Conservation (phyloP, 2,113 vertebrate genomes). For the Eupsittula cactorum region DNA sequence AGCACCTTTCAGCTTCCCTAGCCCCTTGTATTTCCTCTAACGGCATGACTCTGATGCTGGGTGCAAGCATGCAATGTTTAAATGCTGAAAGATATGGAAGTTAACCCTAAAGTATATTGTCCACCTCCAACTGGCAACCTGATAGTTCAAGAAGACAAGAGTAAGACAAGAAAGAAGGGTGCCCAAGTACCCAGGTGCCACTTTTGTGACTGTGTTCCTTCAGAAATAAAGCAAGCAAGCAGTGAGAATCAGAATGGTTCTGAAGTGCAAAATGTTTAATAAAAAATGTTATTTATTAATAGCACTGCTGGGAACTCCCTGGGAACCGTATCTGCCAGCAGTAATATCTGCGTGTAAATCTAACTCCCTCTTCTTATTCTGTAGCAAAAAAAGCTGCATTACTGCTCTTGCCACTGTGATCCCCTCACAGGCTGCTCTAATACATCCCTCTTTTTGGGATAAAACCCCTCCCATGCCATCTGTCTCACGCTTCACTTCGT, state of each 20-base stretch:
- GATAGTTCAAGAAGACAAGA: not conserved
- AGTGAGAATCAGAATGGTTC: not conserved
- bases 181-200: not conserved
- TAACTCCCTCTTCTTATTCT: not conserved
- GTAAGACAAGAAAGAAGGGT: not conserved
- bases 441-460: not conserved
- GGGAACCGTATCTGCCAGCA: not conserved
- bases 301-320: not conserved
- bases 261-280: not conserved
- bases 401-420: not conserved
- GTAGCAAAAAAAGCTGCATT: not conserved
- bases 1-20: not conserved
- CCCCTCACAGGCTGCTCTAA: not conserved
- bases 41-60: not conserved
- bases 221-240: not conserved
- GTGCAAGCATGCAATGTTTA: not conserved
- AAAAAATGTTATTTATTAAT: conserved; percentile 40
- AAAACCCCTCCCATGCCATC: not conserved
- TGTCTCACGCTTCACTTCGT: not conserved
- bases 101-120: not conserved
- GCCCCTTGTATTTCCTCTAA: not conserved
- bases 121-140: not conserved
- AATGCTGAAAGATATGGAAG: not conserved
- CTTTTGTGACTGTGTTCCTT: not conserved
- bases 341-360: not conserved